A percentile compares a stretch with the other conserved stretches of the same genome.
These are phyloP conservation scores for Leptinotarsa peninsularis DNA, from an alignment of 2,888 invertebrate species.

Conservation along the genomic window DNA sequence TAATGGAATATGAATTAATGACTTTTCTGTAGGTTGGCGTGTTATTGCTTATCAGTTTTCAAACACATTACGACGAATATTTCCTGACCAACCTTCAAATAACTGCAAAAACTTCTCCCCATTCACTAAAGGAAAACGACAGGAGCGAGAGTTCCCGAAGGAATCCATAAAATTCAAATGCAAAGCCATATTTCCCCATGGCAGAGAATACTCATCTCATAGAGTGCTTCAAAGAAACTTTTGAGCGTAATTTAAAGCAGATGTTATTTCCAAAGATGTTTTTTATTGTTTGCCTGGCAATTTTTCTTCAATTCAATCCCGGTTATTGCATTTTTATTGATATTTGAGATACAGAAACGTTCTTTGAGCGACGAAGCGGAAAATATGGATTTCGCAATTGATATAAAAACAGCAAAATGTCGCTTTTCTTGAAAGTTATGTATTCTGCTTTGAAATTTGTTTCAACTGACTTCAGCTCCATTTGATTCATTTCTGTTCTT, in stretches of 20 bases:
- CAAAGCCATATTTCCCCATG: background rate
- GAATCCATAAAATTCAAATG: background rate
- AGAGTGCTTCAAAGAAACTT: conserved; percentile 8
- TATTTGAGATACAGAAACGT: conserved; percentile 8
- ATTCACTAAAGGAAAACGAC: too few species aligned
- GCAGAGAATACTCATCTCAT: background rate
- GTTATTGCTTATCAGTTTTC: too few species aligned
- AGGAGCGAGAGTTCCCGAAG: background rate
- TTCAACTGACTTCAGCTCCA: background rate
- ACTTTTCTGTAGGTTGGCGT: too few species aligned
- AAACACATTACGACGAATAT: too few species aligned
- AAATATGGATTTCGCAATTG: background rate
- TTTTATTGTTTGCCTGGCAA: conserved; percentile 4
- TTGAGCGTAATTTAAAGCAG: background rate
- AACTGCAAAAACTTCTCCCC: too few species aligned
- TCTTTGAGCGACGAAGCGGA: background rate
- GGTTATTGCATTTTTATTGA: conserved; percentile 8
- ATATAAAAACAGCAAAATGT: background rate
- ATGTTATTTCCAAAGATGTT: background rate
- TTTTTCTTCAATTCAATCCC: conserved; percentile 11
- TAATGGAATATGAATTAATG: too few species aligned
- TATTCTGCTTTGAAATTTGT: background rate
- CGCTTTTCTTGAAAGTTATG: background rate
- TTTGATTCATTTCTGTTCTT: background rate
- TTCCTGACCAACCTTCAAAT: too few species aligned